Percentiles rank a stretch among this genome's conserved stretches.
These are phyloP conservation scores for Cyphomyrmex costatus DNA, from an alignment of 1,140 invertebrate genomes.

Conservation along the genomic window DNA sequence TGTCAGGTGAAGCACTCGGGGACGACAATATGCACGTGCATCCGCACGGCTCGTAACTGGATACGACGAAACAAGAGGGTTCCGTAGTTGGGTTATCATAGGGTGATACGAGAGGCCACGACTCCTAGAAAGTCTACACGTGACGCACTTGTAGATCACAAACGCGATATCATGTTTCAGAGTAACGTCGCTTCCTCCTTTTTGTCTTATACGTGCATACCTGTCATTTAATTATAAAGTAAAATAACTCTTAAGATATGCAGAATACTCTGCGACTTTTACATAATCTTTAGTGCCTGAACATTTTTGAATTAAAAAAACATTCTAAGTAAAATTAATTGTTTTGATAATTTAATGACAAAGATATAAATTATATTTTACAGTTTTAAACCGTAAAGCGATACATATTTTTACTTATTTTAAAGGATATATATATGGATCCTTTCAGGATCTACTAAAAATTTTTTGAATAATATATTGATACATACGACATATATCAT, in stretches of 20 bases:
- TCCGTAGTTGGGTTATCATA: constrained; percentile 47
- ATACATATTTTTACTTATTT: too few species aligned
- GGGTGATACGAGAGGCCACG: constrained; percentile 65
- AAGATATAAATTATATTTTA: neutral
- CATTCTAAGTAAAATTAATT: neutral
- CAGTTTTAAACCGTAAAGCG: neutral
- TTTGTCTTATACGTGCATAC: neutral
- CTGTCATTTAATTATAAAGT: neutral
- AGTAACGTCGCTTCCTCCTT: constrained; percentile 4
- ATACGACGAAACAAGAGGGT: constrained; percentile 57
- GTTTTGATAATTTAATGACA: neutral
- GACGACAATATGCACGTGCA: constrained; percentile 80
- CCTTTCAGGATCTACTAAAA: too few species aligned
- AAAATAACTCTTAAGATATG: neutral
- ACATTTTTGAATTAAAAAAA: neutral
- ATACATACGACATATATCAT: neutral
- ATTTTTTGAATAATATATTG: neutral
- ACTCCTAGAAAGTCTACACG: constrained; percentile 43
- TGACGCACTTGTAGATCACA: constrained; percentile 51
- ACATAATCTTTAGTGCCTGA: neutral
- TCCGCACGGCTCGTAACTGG: constrained; percentile 66
- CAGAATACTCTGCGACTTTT: neutral
- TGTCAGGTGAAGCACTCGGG: constrained; percentile 82
- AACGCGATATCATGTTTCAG: constrained; percentile 47
- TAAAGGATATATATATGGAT: too few species aligned